These are phyloP conservation scores for Bagarius yarrelli DNA, from an alignment of 2,113 vertebrate genomes.

Conservation along the genomic window DNA sequence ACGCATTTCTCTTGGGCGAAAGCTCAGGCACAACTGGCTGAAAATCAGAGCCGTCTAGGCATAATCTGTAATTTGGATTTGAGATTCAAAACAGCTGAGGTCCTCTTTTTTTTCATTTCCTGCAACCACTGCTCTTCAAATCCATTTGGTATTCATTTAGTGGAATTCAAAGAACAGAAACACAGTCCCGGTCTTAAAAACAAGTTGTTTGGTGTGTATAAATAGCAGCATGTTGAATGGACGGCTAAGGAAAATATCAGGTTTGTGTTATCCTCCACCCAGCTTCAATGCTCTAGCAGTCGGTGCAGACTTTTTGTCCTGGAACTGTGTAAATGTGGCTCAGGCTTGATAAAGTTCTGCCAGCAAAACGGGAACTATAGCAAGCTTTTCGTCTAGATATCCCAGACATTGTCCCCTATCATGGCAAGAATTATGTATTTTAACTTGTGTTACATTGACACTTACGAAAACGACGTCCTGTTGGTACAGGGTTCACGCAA, in stretches of 20 bases:
- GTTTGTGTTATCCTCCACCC: conserved; percentile 52
- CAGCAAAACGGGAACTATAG: background rate
- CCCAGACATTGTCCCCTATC: no score
- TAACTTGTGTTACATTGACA: no score
- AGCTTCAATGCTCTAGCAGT: background rate
- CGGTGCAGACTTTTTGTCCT: background rate
- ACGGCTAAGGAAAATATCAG: conserved; percentile 53
- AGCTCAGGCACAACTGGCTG: conserved; percentile 36
- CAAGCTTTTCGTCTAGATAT: no score
- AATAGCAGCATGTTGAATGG: conserved; percentile 60
- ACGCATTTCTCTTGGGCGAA: conserved; percentile 33
- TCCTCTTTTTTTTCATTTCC: conserved; percentile 46
- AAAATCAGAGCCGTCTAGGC: conserved; percentile 54
- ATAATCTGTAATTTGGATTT: conserved; percentile 67
- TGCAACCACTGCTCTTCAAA: conserved; percentile 56
- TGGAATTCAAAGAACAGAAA: conserved; percentile 51
- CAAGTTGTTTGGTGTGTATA: conserved; percentile 65
- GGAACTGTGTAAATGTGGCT: background rate
- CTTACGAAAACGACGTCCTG: no score
- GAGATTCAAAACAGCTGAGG: conserved; percentile 58
- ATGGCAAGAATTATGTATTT: no score
- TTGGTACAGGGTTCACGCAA: no score
- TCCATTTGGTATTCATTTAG: conserved; percentile 55
- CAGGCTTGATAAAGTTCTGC: background rate
- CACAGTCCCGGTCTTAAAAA: conserved; percentile 46